Evolutionary conservation across 2,113 vertebrate species (phyloP), one percentile per base, ranked within the genome.

Genomic region (Oryzias curvinotus): DNA sequence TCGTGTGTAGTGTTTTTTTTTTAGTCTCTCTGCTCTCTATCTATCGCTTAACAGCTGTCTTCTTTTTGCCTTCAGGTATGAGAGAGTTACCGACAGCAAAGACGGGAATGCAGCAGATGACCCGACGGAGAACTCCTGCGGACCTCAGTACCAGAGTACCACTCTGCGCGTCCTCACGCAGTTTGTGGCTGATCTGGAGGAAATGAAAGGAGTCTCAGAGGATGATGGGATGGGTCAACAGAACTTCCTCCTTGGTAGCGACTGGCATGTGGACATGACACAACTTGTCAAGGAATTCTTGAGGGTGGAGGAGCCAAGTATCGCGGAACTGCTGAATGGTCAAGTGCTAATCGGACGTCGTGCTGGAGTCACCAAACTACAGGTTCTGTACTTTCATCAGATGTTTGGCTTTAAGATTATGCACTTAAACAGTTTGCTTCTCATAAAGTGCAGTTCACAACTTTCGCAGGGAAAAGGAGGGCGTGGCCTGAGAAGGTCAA

Each of bases 221-320:
- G 91, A 92, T 8, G 88, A 83, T 0, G 62, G 15, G 78, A 89
- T 86, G 75, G 93, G 90, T 0, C 95, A 94, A 75, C 91, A 86
- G 2, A 91, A 79, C 63, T 93, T 92, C 81, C 84, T 98, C 75
- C 86, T 99, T 36, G 91, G 94, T 5, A 92, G 92, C 0, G 93
- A 96, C 45, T 98, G 96, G 96, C 96, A 97, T 75, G 89, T 96
- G 7, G 97, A 99, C 56, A 90, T 99, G 75, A 97, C 95, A 0
- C 93, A 95, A 49, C 80, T 98, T 75, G 95, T 99, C 1, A 87
- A 75, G 16, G 93, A 95, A 57, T 96, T 91, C 46, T 88, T 98
- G 89, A 95, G 92, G 48, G 89, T 98, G 80, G 91, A 93, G 52
- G 91, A 96, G 5, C 90, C 91, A 0, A 93, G 88, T 1, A 64